Conservation (phyloP, 2,113 vertebrate species). For the Muntiacus reevesi region DNA sequence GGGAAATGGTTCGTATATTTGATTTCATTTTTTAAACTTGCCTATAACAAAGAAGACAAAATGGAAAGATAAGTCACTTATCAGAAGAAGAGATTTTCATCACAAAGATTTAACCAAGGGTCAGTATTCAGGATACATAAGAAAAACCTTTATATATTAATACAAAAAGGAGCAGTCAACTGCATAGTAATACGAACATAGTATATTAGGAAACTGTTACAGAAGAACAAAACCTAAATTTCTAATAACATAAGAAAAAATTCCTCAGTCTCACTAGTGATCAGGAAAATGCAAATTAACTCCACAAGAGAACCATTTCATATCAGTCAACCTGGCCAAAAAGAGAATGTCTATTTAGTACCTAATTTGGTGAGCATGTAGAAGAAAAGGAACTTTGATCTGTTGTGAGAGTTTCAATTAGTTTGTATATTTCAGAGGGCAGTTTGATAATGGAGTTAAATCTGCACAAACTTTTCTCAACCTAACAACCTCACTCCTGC, state of each 20-base stretch:
- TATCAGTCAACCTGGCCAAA: not conserved
- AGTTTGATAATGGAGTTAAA: not conserved
- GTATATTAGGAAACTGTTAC: not conserved
- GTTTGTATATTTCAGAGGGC: not conserved
- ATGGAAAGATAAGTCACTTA: not conserved
- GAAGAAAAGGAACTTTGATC: not conserved
- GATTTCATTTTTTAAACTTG: not conserved
- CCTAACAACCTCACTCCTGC: not conserved
- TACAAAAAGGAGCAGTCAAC: not conserved
- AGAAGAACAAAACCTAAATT: not conserved
- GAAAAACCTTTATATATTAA: not conserved
- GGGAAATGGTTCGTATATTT: constrained; percentile 26
- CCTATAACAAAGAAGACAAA: not conserved
- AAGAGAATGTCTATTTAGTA: not conserved
- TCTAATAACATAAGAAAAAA: constrained; percentile 4
- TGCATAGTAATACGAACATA: not conserved
- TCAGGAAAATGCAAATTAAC: not conserved
- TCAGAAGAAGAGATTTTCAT: not conserved
- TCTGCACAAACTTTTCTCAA: not conserved
- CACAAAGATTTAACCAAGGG: not conserved
- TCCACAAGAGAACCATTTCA: not conserved
- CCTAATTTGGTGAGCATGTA: not conserved
- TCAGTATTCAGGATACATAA: not conserved
- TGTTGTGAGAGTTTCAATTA: not conserved
- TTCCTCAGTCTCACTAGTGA: not conserved